phyloP scores from a whole-genome alignment of 1,140 invertebrate species.

The Zaprionus capensis region DNA sequence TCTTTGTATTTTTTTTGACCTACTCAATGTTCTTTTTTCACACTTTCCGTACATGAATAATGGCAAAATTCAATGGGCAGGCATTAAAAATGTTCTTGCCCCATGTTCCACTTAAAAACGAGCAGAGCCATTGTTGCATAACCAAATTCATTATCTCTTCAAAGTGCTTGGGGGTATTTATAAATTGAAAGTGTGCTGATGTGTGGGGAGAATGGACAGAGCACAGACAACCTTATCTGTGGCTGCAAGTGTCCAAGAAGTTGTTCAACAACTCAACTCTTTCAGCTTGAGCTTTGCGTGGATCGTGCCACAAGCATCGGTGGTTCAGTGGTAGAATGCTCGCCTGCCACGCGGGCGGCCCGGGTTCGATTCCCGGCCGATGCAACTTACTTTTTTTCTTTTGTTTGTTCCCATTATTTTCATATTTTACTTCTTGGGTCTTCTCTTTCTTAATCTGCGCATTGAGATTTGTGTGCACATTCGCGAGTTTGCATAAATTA shows the following conservation, averaged over 20 bases:
- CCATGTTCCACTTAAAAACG: constrained; percentile 21
- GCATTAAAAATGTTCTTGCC: constrained; percentile 13
- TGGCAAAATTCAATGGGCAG: constrained; percentile 16
- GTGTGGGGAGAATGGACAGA: neutral
- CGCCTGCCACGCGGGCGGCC: constrained; percentile 93
- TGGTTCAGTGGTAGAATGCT: constrained; percentile 90
- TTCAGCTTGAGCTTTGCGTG: neutral
- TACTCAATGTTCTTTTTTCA: constrained; percentile 4
- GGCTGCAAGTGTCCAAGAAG: neutral
- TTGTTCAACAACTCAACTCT: neutral
- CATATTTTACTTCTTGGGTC: neutral
- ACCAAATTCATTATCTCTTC: constrained; percentile 16
- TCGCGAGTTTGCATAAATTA: constrained; percentile 67
- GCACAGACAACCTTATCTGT: neutral
- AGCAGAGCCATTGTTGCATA: constrained; percentile 5
- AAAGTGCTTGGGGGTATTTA: constrained; percentile 7
- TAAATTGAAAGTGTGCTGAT: constrained; percentile 12
- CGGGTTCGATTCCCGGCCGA: constrained; percentile 94
- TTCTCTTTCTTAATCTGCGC: constrained; percentile 5
- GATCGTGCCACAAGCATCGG: constrained; percentile 84
- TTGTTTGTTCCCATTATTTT: neutral
- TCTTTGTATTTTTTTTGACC: neutral
- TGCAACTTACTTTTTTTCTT: constrained; percentile 85
- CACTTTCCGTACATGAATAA: constrained; percentile 9
- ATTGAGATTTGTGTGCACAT: constrained; percentile 29